Conservation (phyloP, 2,797 vertebrate species). For the Eulemur mongoz region DNA sequence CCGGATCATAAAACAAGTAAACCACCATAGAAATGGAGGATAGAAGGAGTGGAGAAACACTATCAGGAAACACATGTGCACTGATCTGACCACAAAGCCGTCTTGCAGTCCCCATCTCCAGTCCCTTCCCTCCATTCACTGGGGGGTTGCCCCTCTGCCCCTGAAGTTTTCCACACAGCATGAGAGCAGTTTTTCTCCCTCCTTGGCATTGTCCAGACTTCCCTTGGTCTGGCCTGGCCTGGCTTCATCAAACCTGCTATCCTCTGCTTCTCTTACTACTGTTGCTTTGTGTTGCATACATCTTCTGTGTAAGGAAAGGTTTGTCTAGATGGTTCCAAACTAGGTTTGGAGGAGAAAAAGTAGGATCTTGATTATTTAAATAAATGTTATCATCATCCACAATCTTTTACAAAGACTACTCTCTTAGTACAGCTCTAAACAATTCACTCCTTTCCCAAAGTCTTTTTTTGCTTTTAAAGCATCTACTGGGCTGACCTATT, state of each 20-base stretch:
- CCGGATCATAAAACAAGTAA: constrained; percentile 38
- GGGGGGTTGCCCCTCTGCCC: too few species aligned
- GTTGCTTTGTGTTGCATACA: background rate
- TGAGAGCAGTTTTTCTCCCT: background rate
- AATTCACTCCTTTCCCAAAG: background rate
- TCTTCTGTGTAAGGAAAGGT: background rate
- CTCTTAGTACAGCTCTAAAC: background rate
- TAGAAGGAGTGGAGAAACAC: background rate
- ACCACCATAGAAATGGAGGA: background rate
- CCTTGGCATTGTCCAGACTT: background rate
- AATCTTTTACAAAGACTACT: background rate
- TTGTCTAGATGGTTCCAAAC: background rate
- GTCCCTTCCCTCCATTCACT: background rate
- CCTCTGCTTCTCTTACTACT: background rate
- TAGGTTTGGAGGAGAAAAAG: background rate
- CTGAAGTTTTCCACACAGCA: background rate
- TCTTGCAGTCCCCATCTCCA: too few species aligned
- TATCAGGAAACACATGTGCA: background rate
- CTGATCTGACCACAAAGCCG: background rate
- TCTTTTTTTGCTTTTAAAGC: background rate
- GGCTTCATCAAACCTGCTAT: background rate
- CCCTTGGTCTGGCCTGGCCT: background rate
- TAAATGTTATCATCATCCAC: background rate
- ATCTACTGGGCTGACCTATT: background rate
- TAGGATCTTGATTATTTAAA: background rate